Evolutionary conservation across 92 coral and sea anemone species (phyloP), one percentile per base, ranked within the genome.

Genomic region (Porites evermanni): DNA sequence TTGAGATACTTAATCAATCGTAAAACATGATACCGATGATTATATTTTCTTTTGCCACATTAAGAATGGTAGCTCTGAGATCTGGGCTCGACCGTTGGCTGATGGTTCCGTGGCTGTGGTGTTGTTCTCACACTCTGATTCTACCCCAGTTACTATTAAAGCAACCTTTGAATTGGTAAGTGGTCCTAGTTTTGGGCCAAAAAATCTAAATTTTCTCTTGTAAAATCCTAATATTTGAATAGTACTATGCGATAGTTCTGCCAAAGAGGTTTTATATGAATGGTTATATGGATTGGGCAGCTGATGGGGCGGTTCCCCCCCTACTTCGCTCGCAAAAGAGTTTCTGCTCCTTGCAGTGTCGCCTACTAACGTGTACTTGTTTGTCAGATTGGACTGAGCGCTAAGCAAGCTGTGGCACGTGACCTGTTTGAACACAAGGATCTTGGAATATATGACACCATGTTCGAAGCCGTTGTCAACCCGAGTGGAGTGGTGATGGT

Each of bases 401-500:
- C 92, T 59, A 12, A 24, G 58, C 68, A 17, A 7, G 77, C 89
- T 66, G 73, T 76, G 61, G 98, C 93, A 0, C 84, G 81, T 53
- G 95, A 96, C 74, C 92, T 96, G 58, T 96, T 90, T 79, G 93
- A 88, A 20, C 94, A 88, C 58, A 88, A 94, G 84, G 93, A 92
- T 50, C 95, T 96, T 65, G 98, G 98, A 23, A 90, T 84, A 59
- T 94, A 88, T 79, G 78, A 70, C 13, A 66, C 75, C 47, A 87
- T 91, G 21, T 96, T 94, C 91, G 81, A 60, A 26, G 95, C 98
- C 73, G 89, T 75, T 70, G 98, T 96, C 19, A 96, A 96, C 93
- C 98, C 98, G 38, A 90, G 91, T 47, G 98, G 98, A 81, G 98
- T 96, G 77, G 96, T 96, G 79, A 92, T 96, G 98, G 94, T 96